Conservation (phyloP, 2,113 vertebrate species). For the Pao palembangensis region DNA sequence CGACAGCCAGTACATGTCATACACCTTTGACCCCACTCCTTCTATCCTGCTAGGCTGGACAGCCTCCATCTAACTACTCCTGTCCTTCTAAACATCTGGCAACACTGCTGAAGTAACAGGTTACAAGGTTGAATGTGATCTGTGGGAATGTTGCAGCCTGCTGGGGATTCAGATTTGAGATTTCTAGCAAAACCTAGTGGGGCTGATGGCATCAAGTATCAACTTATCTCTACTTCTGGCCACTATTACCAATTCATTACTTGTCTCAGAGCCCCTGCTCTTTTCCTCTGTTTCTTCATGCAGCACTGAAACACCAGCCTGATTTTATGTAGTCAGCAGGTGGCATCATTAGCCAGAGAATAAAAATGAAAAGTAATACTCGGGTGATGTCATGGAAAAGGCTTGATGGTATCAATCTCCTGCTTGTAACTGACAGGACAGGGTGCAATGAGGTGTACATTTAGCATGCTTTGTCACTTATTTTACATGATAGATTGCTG, state of each 20-base stretch:
- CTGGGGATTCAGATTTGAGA: conserved; percentile 47
- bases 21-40: conserved; percentile 31
- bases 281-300: conserved; percentile 53
- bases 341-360: conserved; percentile 81
- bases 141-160: conserved; percentile 25
- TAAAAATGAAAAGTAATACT: conserved; percentile 75
- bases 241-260: conserved; percentile 55
- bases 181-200: conserved; percentile 25
- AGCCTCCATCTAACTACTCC: conserved; percentile 33
- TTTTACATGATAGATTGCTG: conserved; percentile 33
- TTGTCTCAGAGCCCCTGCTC: conserved; percentile 44
- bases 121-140: conserved; percentile 45
- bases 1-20: conserved; percentile 23
- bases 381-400: conserved; percentile 70
- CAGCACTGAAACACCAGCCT: conserved; percentile 47
- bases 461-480: conserved; percentile 63
- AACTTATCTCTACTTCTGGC: conserved; percentile 50
- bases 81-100: conserved; percentile 49
- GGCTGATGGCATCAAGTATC: conserved; percentile 58
- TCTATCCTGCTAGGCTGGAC: conserved; percentile 10
- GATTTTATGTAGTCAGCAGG: conserved; percentile 82
- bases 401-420: conserved; percentile 51
- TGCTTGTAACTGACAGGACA: conserved; percentile 46
- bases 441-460: conserved; percentile 69
- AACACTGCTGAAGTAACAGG: conserved; percentile 37